Evolutionary conservation across 2,113 vertebrate genomes (phyloP).

Genomic region (Phalacrocorax pelagicus): DNA sequence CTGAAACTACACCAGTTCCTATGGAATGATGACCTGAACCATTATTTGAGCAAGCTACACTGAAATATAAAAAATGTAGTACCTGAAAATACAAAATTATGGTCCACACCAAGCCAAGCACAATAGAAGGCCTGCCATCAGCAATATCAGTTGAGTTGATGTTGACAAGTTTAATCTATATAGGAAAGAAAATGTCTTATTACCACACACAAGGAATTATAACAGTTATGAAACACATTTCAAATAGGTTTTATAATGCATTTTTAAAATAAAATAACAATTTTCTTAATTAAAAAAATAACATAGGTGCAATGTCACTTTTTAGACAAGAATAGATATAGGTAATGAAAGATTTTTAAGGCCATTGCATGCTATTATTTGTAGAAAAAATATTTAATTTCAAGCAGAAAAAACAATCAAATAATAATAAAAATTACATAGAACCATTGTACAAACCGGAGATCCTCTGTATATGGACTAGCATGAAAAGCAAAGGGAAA

Average conservation of each 20-base stretch:
- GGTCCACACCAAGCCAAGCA: slow-evolving; percentile 95
- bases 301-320: not conserved
- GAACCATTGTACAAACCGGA: slow-evolving; percentile 87
- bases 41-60: not conserved
- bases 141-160: slow-evolving; percentile 98
- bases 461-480: slow-evolving; percentile 97
- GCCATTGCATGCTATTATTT: not conserved
- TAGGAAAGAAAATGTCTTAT: slow-evolving; percentile 24
- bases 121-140: slow-evolving; percentile 93
- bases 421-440: slow-evolving; percentile 4
- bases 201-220: not conserved
- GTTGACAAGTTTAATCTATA: slow-evolving; percentile 97
- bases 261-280: not conserved
- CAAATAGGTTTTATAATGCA: not conserved
- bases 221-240: not conserved
- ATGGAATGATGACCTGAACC: not conserved
- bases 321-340: not conserved
- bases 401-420: not conserved
- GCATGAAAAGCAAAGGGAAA: slow-evolving; percentile 73
- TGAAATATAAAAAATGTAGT: not conserved
- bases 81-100: slow-evolving; percentile 99
- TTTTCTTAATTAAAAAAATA: not conserved
- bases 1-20: not conserved
- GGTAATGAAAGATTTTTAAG: not conserved
- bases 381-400: not conserved